These are phyloP conservation scores for Deroplatys truncata DNA, from an alignment of 2,888 invertebrate genomes.

Conservation along the genomic window DNA sequence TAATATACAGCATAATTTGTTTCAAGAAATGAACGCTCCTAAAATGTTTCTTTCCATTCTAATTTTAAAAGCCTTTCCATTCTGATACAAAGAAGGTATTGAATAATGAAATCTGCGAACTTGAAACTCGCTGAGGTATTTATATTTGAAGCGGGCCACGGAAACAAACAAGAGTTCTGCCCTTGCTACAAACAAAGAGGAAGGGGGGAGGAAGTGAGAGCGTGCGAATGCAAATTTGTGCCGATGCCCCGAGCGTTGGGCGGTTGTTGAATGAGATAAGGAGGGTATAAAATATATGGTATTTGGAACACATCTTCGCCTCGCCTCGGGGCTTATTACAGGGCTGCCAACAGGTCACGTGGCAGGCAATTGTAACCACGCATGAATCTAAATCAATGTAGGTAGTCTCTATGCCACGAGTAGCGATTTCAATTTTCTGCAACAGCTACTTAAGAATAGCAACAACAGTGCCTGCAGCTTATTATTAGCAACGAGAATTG, in stretches of 20 bases:
- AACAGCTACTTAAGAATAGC: neutral
- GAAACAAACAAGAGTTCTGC: too few species aligned
- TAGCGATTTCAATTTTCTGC: neutral
- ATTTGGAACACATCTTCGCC: neutral
- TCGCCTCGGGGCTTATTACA: neutral
- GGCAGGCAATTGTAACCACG: neutral
- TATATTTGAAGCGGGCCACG: too few species aligned
- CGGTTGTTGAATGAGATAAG: neutral
- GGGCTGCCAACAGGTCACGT: neutral
- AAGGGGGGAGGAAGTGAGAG: neutral
- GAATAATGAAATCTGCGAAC: too few species aligned
- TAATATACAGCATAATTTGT: too few species aligned
- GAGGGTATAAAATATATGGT: neutral
- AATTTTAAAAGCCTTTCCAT: too few species aligned
- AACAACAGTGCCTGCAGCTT: too few species aligned
- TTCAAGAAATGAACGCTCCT: too few species aligned
- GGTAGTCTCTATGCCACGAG: too few species aligned
- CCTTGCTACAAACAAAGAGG: neutral
- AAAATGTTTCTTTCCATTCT: too few species aligned
- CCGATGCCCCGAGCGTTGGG: neutral
- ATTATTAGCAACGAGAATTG: too few species aligned
- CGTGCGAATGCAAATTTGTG: neutral
- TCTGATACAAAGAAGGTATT: too few species aligned
- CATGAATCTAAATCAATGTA: neutral
- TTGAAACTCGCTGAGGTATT: too few species aligned